phyloP scores from a whole-genome alignment of 2,113 vertebrate species.

The Neotoma lepida region DNA sequence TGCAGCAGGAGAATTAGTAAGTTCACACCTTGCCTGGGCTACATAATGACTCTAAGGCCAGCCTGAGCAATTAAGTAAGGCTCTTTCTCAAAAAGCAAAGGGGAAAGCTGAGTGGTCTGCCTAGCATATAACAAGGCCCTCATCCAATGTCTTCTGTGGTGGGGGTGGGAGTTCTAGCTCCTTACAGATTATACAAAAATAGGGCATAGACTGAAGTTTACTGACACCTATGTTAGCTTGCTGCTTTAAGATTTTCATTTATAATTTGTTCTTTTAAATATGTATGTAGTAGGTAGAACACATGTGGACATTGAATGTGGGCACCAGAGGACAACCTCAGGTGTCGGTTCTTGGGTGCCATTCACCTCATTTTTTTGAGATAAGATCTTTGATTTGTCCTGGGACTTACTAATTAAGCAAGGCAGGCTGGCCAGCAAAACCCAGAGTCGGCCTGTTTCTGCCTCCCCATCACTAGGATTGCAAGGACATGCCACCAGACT shows the following conservation, averaged over 20 bases:
- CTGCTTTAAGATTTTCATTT: neutral
- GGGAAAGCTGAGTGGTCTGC: neutral
- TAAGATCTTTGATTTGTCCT: neutral
- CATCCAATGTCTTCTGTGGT: neutral
- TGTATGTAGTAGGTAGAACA: neutral
- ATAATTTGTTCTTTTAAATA: neutral
- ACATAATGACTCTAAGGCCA: neutral
- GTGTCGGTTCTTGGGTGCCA: neutral
- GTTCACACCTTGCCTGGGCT: neutral
- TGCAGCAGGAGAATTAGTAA: neutral
- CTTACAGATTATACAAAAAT: neutral
- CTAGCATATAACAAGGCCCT: neutral
- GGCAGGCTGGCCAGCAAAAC: neutral
- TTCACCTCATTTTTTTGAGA: neutral
- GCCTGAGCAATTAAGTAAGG: neutral
- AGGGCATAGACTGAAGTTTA: neutral
- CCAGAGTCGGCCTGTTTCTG: neutral
- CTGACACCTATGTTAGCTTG: neutral
- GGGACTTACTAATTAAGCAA: neutral
- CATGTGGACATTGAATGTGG: neutral
- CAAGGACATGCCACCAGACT: neutral
- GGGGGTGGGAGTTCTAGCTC: neutral
- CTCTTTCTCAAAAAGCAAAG: neutral
- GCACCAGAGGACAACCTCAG: neutral
- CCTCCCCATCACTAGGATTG: neutral